Conservation (phyloP, 2,888 invertebrate species). For the Tinea pellionella region DNA sequence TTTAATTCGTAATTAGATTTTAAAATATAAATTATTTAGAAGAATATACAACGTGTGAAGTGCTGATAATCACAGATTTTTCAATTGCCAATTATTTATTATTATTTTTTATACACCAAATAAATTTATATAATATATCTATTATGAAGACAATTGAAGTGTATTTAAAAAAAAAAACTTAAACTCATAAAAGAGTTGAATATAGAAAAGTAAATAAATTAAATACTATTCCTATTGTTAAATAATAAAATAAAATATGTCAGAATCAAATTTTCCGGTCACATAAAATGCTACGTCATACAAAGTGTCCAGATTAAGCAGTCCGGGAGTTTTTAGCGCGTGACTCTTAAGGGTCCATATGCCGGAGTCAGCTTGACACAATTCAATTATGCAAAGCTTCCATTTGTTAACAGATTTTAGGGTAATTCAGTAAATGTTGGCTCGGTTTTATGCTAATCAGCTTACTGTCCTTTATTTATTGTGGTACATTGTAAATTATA, state of each 20-base stretch:
- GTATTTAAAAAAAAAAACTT: no score
- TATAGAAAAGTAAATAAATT: no score
- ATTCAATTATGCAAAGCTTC: slow-evolving; percentile 63
- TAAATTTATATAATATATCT: no score
- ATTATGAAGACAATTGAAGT: no score
- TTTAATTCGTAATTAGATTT: no score
- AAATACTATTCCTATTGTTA: no score
- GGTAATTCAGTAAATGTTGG: slow-evolving; percentile 55
- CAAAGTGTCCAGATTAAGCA: neutral
- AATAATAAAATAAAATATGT: neutral
- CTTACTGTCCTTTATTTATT: slow-evolving; percentile 62
- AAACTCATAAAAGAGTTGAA: no score
- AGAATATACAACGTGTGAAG: no score
- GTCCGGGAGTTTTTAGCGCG: slow-evolving; percentile 4
- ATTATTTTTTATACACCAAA: no score
- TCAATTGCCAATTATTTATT: no score
- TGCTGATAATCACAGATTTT: no score
- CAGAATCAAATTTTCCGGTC: neutral
- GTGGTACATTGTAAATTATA: slow-evolving; percentile 32
- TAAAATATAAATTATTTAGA: no score
- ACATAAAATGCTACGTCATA: neutral
- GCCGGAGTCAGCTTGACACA: slow-evolving; percentile 11
- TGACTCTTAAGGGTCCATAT: slow-evolving; percentile 11
- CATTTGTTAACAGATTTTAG: slow-evolving; percentile 67
- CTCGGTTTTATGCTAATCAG: slow-evolving; percentile 62